Conservation (phyloP, 1,140 invertebrate genomes). For the Hyles euphorbiae region DNA sequence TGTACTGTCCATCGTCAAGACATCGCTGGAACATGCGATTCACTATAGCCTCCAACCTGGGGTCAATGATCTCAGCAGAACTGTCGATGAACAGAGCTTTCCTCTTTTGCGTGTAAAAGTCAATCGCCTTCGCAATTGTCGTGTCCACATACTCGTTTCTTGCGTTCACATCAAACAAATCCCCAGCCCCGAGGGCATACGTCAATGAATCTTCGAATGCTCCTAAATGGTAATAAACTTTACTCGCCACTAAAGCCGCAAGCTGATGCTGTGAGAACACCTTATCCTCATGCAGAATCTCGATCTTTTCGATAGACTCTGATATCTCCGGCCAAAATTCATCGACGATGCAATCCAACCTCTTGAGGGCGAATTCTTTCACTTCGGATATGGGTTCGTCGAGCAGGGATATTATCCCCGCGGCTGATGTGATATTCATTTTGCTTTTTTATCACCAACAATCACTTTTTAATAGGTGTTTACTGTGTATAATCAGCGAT, state of each 20-base stretch:
- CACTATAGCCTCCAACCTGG: conserved; percentile 93
- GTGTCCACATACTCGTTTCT: conserved; percentile 97
- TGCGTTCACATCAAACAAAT: conserved; percentile 95
- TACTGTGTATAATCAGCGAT: neutral
- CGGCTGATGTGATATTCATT: conserved; percentile 78
- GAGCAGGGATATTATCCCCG: conserved; percentile 96
- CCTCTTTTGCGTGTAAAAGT: conserved; percentile 93
- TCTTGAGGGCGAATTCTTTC: conserved; percentile 93
- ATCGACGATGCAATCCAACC: conserved; percentile 95
- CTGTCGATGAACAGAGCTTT: conserved; percentile 77
- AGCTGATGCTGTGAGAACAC: conserved; percentile 91
- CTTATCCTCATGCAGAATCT: conserved; percentile 96
- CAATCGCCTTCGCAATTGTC: conserved; percentile 96
- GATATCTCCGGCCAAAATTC: conserved; percentile 99
- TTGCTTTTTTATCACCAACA: conserved; percentile 17
- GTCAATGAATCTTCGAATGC: conserved; percentile 97
- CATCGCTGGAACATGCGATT: conserved; percentile 98
- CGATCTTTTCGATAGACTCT: conserved; percentile 98
- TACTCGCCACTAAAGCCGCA: conserved; percentile 97
- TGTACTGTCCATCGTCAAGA: conserved; percentile 94
- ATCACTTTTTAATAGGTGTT: neutral
- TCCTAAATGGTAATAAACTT: conserved; percentile 98
- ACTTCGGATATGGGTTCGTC: conserved; percentile 95
- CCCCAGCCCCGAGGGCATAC: conserved; percentile 94
- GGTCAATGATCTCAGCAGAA: conserved; percentile 86